phyloP scores from a whole-genome alignment of 2,797 vertebrate genomes.

The Manis pentadactyla region DNA sequence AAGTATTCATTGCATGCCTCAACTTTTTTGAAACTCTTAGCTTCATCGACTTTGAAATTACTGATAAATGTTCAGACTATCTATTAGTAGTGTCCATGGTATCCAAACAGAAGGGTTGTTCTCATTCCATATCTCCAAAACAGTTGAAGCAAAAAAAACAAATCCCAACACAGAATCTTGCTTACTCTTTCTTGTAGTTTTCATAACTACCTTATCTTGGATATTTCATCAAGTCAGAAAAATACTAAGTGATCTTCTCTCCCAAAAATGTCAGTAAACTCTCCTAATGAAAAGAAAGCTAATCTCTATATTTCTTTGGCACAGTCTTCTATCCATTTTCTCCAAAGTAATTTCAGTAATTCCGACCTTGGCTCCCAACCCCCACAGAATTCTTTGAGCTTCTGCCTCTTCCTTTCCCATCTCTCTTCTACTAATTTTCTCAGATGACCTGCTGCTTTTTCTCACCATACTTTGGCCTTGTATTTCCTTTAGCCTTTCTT shows the following conservation, averaged over 20 bases:
- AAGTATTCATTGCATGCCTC: neutral
- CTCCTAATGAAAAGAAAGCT: neutral
- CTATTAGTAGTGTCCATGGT: neutral
- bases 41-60: neutral
- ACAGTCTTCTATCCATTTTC: neutral
- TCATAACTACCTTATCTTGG: neutral
- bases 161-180: neutral
- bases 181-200: neutral
- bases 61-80: neutral
- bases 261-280: neutral
- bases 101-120: neutral
- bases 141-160: neutral
- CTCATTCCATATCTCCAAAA: neutral
- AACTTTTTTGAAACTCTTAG: neutral
- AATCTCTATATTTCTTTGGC: neutral
- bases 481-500: conserved; percentile 13
- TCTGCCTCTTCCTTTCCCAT: neutral
- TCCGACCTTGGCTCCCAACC: neutral
- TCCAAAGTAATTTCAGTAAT: neutral
- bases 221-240: neutral
- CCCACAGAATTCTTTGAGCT: neutral
- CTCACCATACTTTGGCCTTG: neutral
- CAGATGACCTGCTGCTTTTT: neutral
- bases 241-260: neutral
- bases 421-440: neutral